Base-by-base conservation (phyloP, 2,797 vertebrate species). In the Pampus argenteus region DNA sequence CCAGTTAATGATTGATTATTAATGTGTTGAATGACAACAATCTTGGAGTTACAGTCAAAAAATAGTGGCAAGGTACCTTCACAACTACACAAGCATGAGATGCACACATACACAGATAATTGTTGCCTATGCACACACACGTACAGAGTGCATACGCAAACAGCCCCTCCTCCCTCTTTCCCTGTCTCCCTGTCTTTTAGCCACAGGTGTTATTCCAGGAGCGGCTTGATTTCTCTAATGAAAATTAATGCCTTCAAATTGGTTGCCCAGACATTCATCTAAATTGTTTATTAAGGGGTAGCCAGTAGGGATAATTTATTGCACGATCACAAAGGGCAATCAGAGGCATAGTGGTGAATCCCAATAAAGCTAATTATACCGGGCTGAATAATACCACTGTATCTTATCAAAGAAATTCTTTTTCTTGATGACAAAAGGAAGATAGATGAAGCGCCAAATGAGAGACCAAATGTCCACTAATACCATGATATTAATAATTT, bases 241-340 rank as follows among this genome's bases (percentile, higher is more conserved):
- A 91, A 92, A 93, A 94, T 91, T 9, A 93, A 93, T 94, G 85
- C 59, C 68, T 88, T 92, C 58, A 89, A 92, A 94, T 91, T 91
- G 87, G 80, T 85, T 79, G 64, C 79, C 89, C 78, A 95, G 92
- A 94, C 89, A 93, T 89, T 91, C 86, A 88, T 91, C 85, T 82
- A 89, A 89, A 91, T 86, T 92, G 90, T 92, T 94, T 93, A 93
- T 93, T 92, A 89, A 77, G 63, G 82, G 64, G 28, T 92, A 83
- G 90, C 84, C 80, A 90, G 82, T 81, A 44, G 62, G 79, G 82
- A 90, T 92, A 88, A 94, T 92, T 91, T 89, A 93, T 92, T 88
- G 86, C 81, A 49, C 88, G 74, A 90, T 88, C 82, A 91, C 84
- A 92, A 86, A 89, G 85, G 77, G 66, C 86, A 89, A 88, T 89